phyloP scores from a whole-genome alignment of 2,797 vertebrate species.

The Cuniculus paca region DNA sequence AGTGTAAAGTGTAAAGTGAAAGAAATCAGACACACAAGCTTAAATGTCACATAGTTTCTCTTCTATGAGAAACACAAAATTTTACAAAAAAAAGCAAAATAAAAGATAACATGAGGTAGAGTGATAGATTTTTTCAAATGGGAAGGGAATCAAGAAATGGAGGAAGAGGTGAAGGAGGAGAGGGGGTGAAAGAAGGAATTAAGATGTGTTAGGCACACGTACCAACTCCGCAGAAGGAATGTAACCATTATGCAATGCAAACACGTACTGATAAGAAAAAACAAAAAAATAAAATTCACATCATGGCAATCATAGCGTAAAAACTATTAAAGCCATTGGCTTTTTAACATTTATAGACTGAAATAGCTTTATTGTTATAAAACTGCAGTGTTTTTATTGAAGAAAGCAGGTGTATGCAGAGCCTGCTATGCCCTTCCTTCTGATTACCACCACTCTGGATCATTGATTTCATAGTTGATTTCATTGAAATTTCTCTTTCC shows the following conservation, averaged over 20 bases:
- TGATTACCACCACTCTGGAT: background rate
- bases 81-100: background rate
- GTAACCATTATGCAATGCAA: background rate
- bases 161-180: background rate
- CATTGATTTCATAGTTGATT: conserved; percentile 22
- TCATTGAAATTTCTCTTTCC: conserved; percentile 28
- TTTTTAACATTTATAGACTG: conserved; percentile 77
- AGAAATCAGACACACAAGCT: background rate
- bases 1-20: background rate
- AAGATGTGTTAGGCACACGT: background rate
- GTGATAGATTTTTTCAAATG: background rate
- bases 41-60: background rate
- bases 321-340: conserved; percentile 67
- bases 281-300: background rate
- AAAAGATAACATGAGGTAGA: background rate
- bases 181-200: background rate
- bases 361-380: conserved; percentile 63
- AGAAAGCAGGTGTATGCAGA: conserved; percentile 3
- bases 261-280: background rate
- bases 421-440: background rate
- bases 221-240: background rate
- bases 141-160: background rate
- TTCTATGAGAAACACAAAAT: background rate
- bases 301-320: conserved; percentile 56
- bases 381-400: conserved; percentile 51